Percentiles rank a stretch among this genome's conserved stretches.
Evolutionary conservation across 2,797 vertebrate species (phyloP).

Genomic region (Leucoraja ocellata): DNA sequence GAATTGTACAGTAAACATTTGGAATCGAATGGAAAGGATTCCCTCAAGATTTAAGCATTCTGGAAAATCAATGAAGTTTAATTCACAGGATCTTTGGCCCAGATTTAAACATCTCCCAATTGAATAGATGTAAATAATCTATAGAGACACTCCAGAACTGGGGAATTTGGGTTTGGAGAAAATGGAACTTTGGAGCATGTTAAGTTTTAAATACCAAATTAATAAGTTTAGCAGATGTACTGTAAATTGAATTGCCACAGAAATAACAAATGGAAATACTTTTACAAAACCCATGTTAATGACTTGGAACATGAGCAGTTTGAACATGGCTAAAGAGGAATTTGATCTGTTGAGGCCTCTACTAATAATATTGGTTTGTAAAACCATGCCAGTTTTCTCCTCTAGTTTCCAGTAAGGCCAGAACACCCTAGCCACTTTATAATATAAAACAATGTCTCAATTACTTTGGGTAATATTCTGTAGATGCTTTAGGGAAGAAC

Average conservation of each 20-base stretch:
- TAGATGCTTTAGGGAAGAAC: no score
- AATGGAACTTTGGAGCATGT: neutral
- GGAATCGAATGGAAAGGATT: neutral
- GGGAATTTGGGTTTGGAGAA: neutral
- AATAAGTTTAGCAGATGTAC: neutral
- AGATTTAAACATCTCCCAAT: neutral
- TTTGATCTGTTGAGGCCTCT: neutral
- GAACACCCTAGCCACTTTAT: neutral
- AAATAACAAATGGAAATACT: neutral
- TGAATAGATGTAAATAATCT: neutral
- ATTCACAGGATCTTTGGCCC: neutral
- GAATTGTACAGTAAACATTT: neutral
- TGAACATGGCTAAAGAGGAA: neutral
- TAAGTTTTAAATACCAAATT: neutral
- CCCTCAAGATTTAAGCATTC: neutral
- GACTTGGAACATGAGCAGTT: neutral
- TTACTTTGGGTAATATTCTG: neutral
- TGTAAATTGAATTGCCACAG: neutral
- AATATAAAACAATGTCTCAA: neutral
- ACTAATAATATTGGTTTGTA: neutral
- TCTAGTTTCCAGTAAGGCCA: neutral
- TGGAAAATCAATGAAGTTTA: constrained; percentile 16
- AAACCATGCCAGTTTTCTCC: neutral
- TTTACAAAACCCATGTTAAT: neutral
- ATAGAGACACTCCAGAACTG: neutral